phyloP scores from a whole-genome alignment of 2,888 invertebrate species.

The Tolmerus cingulatus region DNA sequence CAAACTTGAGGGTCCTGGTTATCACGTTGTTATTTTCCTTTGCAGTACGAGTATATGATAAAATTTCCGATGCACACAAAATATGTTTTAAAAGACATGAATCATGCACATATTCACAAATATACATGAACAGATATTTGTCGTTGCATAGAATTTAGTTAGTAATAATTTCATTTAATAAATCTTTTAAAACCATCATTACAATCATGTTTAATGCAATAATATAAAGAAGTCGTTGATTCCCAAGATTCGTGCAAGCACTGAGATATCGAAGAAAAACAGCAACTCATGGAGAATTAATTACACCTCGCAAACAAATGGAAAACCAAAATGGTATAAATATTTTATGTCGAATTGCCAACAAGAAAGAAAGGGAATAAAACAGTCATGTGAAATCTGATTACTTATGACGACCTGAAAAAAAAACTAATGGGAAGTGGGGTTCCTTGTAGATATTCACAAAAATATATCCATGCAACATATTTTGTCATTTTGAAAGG shows the following conservation, averaged over 20 bases:
- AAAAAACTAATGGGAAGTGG: background rate
- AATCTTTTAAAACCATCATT: too few relatives aligned
- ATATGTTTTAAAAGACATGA: background rate
- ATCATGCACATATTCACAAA: background rate
- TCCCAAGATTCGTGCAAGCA: too few relatives aligned
- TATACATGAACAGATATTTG: background rate
- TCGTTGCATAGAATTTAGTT: background rate
- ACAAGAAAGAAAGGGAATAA: background rate
- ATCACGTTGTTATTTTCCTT: background rate
- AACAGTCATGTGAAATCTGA: background rate
- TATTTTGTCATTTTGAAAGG: background rate
- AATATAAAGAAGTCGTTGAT: too few relatives aligned
- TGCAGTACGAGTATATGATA: background rate
- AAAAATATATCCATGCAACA: background rate
- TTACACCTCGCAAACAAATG: too few relatives aligned
- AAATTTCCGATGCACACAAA: background rate
- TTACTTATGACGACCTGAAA: background rate
- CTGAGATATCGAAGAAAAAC: too few relatives aligned
- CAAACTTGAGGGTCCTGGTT: background rate
- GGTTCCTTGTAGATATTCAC: background rate
- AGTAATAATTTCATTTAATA: too few relatives aligned
- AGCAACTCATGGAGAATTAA: too few relatives aligned
- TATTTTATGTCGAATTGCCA: background rate
- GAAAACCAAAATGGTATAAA: background rate
- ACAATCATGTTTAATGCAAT: background rate